Evolutionary conservation across 2,888 invertebrate genomes (phyloP), one percentile per base, ranked within the genome.

Genomic region (Acanthosoma haemorrhoidale): DNA sequence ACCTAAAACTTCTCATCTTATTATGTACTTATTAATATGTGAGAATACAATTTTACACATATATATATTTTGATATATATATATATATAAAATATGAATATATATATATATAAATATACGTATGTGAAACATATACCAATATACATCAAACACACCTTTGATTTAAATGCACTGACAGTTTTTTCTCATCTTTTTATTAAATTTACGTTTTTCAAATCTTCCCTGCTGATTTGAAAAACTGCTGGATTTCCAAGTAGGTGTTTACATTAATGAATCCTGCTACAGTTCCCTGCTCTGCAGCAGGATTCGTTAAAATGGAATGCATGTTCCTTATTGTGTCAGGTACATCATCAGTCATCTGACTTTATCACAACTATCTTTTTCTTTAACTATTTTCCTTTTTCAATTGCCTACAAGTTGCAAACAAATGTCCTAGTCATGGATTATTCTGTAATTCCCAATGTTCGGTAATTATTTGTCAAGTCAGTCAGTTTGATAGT

Each of bases 171-270:
- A 41, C 64, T 64, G 41, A 15, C 41, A 15, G 15, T 29, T 31
- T 25, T 39, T 64, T 38, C 34, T 38, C 68, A 16, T n/a, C n/a
- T n/a, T n/a, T n/a, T n/a, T 1, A 21, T 51, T n/a, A 29, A 11
- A 25, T 38, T n/a, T 18, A 39, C 41, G 61, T 63, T 69, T 71
- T 70, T 69, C 69, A 69, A 73, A 71, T 64, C 72, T 73, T 73
- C 72, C 72, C 72, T 73, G 72, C 70, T 73, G 71, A 64, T 69
- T 70, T 69, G 71, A 71, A 66, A 70, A 71, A 41, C 70, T 59
- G 41, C 41, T 36, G 51, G 29, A 21, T 16, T 16, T 43, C 64
- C 21, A 39, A 60, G 38, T 39, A 15, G 43, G 16, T 1, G 18
- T 5, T 15, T 64, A 36, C 21, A 61, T 25, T 11, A 38, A 69